These are phyloP conservation scores for Ernsta delagoae DNA, from an alignment of 2,888 invertebrate genomes.

Conservation along the genomic window DNA sequence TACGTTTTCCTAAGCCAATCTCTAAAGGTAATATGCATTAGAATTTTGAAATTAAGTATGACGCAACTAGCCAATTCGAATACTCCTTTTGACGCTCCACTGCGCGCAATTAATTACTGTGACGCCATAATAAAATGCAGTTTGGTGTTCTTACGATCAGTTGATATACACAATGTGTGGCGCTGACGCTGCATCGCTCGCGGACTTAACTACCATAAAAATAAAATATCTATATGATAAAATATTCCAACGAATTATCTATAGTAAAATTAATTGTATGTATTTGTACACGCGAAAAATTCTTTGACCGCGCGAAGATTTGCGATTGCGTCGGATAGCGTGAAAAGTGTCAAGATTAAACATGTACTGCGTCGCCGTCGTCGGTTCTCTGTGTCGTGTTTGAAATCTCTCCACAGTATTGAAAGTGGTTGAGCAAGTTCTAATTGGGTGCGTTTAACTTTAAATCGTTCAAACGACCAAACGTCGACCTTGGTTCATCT, in stretches of 20 bases:
- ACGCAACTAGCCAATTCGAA: too few relatives aligned
- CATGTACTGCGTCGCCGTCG: not conserved
- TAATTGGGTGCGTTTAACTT: not conserved
- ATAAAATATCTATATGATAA: slow-evolving; percentile 6
- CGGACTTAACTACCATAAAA: slow-evolving; percentile 8
- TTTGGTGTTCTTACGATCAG: slow-evolving; percentile 18
- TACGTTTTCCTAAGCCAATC: too few relatives aligned
- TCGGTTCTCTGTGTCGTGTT: too few relatives aligned
- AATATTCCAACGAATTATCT: not conserved
- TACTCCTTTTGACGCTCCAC: slow-evolving; percentile 49
- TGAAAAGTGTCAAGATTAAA: not conserved
- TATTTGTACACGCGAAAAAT: slow-evolving; percentile 3
- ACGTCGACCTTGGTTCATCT: slow-evolving; percentile 5
- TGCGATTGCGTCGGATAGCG: not conserved
- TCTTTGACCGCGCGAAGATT: not conserved
- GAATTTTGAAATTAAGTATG: too few relatives aligned
- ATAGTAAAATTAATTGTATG: not conserved
- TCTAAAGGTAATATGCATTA: too few relatives aligned
- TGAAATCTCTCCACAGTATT: not conserved
- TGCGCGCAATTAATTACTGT: slow-evolving; percentile 50
- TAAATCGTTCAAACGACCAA: too few relatives aligned
- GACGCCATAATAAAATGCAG: slow-evolving; percentile 42
- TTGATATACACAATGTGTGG: slow-evolving; percentile 18
- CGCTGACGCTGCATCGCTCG: slow-evolving; percentile 11
- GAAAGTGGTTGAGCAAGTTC: not conserved